Percentiles rank a stretch among this genome's conserved stretches.
phyloP scores from a whole-genome alignment of 2,888 invertebrate genomes.

The Dione vanillae region DNA sequence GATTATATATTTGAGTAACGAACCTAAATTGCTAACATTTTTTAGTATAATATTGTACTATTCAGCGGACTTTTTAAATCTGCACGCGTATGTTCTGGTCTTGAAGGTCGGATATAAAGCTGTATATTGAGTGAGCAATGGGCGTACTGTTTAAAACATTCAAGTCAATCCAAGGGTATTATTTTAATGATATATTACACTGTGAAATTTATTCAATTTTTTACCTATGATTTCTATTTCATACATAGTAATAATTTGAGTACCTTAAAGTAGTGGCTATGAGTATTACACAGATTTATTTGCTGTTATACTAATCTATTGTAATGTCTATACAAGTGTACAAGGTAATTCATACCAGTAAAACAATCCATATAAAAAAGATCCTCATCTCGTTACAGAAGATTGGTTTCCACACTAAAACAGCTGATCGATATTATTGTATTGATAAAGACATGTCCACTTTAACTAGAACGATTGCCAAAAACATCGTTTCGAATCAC shows the following conservation, averaged over 20 bases:
- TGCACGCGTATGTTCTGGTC: constrained; percentile 43
- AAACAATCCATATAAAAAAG: constrained; percentile 71
- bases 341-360: constrained; percentile 67
- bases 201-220: too few relatives aligned
- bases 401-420: constrained; percentile 58
- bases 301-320: not conserved
- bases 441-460: constrained; percentile 81
- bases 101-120: constrained; percentile 50
- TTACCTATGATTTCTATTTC: not conserved
- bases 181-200: constrained; percentile 28
- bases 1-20: constrained; percentile 1
- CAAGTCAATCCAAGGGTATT: constrained; percentile 27
- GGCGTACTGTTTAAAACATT: constrained; percentile 44
- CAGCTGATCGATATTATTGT: constrained; percentile 70
- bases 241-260: too few relatives aligned
- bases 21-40: constrained; percentile 25
- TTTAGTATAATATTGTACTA: constrained; percentile 42
- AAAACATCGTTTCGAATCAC: constrained; percentile 62
- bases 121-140: constrained; percentile 45
- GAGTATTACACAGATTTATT: too few relatives aligned
- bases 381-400: constrained; percentile 74
- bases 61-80: constrained; percentile 41
- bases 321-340: not conserved
- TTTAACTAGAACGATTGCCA: constrained; percentile 66
- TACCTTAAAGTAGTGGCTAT: too few relatives aligned